These are phyloP conservation scores for Alectoris magna DNA, from an alignment of 2,797 vertebrate species.

Conservation along the genomic window DNA sequence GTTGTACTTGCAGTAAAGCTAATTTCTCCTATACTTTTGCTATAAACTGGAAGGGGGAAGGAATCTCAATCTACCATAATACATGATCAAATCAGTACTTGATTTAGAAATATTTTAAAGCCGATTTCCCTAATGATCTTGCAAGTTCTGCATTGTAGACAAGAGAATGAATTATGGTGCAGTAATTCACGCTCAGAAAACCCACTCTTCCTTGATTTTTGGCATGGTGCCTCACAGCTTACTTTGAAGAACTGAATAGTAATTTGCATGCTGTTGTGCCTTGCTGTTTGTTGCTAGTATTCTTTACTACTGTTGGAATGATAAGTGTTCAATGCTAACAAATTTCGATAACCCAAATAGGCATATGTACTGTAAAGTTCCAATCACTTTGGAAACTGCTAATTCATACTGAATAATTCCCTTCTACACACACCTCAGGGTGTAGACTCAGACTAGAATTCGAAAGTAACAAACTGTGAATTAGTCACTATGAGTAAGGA, in stretches of 20 bases:
- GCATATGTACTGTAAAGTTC: not conserved
- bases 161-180: conserved; percentile 8
- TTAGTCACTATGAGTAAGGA: not conserved
- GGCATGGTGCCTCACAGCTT: conserved; percentile 6
- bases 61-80: not conserved
- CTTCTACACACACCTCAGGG: not conserved
- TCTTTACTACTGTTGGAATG: not conserved
- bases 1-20: not conserved
- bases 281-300: not conserved
- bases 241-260: not conserved
- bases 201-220: conserved; percentile 15
- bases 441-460: not conserved
- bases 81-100: not conserved
- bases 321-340: not conserved
- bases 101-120: conserved; percentile 30
- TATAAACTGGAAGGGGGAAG: not conserved
- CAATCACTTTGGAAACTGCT: not conserved
- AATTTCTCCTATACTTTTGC: conserved; percentile 15
- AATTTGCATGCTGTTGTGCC: conserved; percentile 2
- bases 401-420: not conserved
- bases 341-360: not conserved
- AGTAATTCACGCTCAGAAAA: conserved; percentile 48
- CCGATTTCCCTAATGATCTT: conserved; percentile 19
- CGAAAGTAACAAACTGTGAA: not conserved
- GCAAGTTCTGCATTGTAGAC: not conserved